Evolutionary conservation across 37 sponge, comb jelly and placozoan genomes (phyloP), one percentile per base, ranked within the genome.

Genomic region (Cladorhizidae sp.): DNA sequence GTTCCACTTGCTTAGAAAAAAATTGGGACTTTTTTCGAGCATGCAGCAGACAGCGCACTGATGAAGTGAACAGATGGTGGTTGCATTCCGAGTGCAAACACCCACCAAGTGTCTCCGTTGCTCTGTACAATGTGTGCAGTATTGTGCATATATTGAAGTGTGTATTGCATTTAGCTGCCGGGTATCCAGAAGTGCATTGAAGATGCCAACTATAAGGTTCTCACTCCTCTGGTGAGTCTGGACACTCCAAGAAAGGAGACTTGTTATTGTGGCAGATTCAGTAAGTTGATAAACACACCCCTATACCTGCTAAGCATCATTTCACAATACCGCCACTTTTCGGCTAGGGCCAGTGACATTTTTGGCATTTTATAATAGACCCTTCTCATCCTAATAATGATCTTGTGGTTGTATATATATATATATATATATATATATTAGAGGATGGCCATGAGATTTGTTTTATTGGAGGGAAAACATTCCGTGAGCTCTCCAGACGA

Each of bases 401-500:
- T 3, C 41, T 72, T 67, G 23, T 50, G 38, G 2, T 45, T 25
- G 9, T 82, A n/a, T n/a, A n/a, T n/a, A n/a, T n/a, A n/a, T n/a
- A n/a, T n/a, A n/a, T n/a, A n/a, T n/a, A n/a, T n/a, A n/a, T n/a
- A n/a, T n/a, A 33, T 11, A 62, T 77, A n/a, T 71, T 15, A 41
- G 2, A 91, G 91, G 94, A 93, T 86, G 90, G 94, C 11, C 90
- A 93, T 86, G 94, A 93, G 76, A 93, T 93, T 33, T 93, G 94
- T 58, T 93, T 93, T 86, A 90, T 93, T 52, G 94, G 94, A 32
- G 94, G 89, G 76, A 85, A 83, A 39, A 87, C 81, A 40, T 93
- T 89, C 63, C 64, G 85, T 51, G 87, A 93, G 65, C 80, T 93
- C 12, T 89, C 94, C 9, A 25, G 86, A 69, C 69, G 83, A 26